These are phyloP conservation scores for Papilio gigon DNA, from an alignment of 2,888 invertebrate species.

Conservation along the genomic window DNA sequence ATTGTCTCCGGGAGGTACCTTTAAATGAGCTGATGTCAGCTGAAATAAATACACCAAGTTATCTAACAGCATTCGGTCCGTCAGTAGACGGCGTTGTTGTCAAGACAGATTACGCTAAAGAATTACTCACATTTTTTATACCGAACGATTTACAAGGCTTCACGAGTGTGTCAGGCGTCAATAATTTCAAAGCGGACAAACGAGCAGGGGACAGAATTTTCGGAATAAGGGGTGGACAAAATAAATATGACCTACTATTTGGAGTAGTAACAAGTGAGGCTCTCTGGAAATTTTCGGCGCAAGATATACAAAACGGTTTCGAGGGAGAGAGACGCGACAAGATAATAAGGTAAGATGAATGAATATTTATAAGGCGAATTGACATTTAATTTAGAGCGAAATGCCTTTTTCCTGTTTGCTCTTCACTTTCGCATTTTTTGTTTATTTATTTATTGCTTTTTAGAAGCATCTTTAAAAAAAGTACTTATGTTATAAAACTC, in stretches of 20 bases:
- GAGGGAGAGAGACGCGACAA: conserved; percentile 94
- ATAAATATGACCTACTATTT: conserved; percentile 92
- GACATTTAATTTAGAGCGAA: conserved; percentile 56
- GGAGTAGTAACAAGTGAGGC: conserved; percentile 96
- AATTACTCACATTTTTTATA: conserved; percentile 87
- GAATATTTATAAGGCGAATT: conserved; percentile 76
- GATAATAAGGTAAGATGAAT: conserved; percentile 84
- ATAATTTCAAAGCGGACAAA: conserved; percentile 83
- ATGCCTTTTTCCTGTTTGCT: conserved; percentile 25
- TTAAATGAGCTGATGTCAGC: conserved; percentile 88
- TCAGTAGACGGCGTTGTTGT: conserved; percentile 97
- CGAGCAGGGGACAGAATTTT: conserved; percentile 84
- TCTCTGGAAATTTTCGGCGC: conserved; percentile 93
- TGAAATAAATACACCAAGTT: conserved; percentile 90
- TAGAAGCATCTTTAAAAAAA: background rate
- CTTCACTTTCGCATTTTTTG: background rate
- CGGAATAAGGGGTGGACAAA: conserved; percentile 80
- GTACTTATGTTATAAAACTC: background rate
- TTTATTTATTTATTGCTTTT: conserved; percentile 25
- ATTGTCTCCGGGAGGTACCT: conserved; percentile 90
- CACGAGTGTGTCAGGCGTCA: conserved; percentile 83
- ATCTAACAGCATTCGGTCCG: conserved; percentile 94
- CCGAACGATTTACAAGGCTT: conserved; percentile 85
- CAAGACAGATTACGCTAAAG: conserved; percentile 92
- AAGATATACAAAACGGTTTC: conserved; percentile 92